Conservation (phyloP, 2,113 vertebrate genomes). For the Scolopax mira region DNA sequence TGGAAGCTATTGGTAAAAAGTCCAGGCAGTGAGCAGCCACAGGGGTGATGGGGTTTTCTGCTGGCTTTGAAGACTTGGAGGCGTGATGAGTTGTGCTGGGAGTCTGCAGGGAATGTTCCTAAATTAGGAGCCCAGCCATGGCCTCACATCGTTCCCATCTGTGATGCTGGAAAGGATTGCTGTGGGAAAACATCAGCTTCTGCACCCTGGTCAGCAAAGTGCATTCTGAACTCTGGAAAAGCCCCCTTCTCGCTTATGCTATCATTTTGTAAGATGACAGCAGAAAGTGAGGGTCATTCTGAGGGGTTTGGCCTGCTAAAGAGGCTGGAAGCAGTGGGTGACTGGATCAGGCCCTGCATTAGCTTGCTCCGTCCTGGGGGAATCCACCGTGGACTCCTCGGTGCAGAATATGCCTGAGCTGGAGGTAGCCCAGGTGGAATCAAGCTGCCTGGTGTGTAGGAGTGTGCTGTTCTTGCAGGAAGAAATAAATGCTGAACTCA, state of each 20-base stretch:
- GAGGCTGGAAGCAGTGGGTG: not conserved
- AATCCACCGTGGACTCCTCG: rapidly evolving
- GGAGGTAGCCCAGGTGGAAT: not conserved
- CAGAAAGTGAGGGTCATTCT: not conserved
- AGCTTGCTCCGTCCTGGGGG: not conserved
- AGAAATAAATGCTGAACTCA: not conserved
- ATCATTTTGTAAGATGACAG: not conserved
- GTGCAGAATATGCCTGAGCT: not conserved
- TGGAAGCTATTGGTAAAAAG: rapidly evolving
- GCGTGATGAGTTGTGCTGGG: not conserved
- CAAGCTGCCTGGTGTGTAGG: not conserved
- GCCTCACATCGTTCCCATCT: not conserved
- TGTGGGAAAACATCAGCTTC: not conserved
- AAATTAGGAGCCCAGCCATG: not conserved
- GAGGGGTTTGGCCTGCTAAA: not conserved
- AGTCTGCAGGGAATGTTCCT: not conserved
- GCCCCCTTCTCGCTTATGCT: not conserved
- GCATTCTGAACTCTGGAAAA: not conserved
- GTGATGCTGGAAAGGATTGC: not conserved
- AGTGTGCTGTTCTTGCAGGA: not conserved
- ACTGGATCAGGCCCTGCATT: not conserved
- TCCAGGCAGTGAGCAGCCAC: rapidly evolving
- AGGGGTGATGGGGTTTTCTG: not conserved
- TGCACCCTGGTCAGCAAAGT: not conserved
- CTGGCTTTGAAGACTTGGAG: not conserved